Conservation (phyloP, 2,888 invertebrate species). For the Polydrusus cervinus region DNA sequence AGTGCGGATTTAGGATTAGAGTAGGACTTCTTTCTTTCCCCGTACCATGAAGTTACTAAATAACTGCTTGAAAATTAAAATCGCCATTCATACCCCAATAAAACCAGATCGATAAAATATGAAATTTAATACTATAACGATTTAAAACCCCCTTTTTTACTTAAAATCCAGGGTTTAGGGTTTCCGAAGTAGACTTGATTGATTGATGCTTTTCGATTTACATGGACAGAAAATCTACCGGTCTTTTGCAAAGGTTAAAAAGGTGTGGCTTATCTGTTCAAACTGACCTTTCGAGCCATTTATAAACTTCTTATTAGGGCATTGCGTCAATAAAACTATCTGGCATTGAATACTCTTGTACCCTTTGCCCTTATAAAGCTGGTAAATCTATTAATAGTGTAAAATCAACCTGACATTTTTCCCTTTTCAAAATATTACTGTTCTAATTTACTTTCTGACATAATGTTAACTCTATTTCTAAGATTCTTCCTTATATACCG, state of each 20-base stretch:
- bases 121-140: background rate
- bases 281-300: constrained; percentile 32
- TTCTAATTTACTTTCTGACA: too few relatives aligned
- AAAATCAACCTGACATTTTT: too few relatives aligned
- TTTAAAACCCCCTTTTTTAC: background rate
- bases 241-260: constrained; percentile 43
- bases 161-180: background rate
- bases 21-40: too few relatives aligned
- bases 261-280: constrained; percentile 33
- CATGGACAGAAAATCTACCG: constrained; percentile 14
- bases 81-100: too few relatives aligned
- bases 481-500: too few relatives aligned
- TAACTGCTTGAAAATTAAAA: too few relatives aligned
- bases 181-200: constrained; percentile 8
- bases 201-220: constrained; percentile 39
- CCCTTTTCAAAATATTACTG: too few relatives aligned
- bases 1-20: too few relatives aligned
- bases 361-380: background rate
- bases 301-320: constrained; percentile 23
- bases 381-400: too few relatives aligned
- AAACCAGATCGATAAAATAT: constrained; percentile 8
- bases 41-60: too few relatives aligned
- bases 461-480: too few relatives aligned
- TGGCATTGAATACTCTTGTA: background rate
- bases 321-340: background rate